Evolutionary conservation across 1,140 invertebrate species (phyloP).

Genomic region (Neodiprion pinetum): DNA sequence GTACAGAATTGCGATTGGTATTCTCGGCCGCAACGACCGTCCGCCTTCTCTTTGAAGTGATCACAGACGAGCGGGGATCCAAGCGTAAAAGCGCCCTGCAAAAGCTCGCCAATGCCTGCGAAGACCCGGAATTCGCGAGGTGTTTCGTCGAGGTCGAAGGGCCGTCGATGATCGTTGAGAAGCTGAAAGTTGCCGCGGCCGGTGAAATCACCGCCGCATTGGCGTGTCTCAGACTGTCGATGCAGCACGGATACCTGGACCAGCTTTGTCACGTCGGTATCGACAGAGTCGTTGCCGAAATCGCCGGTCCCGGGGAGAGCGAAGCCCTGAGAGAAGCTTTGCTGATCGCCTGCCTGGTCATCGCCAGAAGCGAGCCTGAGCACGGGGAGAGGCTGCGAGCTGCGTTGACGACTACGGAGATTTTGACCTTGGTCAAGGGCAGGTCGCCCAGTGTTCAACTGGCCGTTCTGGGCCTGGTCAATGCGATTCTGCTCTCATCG

Average conservation of each 20-base stretch:
- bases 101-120: slow-evolving; percentile 6
- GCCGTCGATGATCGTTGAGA: background rate
- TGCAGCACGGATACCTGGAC: slow-evolving; percentile 8
- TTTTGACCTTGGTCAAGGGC: slow-evolving; percentile 2
- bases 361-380: background rate
- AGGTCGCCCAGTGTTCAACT: slow-evolving; percentile 8
- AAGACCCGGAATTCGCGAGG: slow-evolving; percentile 8
- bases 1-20: slow-evolving; percentile 8
- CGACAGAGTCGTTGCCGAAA: slow-evolving; percentile 11
- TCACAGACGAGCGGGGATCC: background rate
- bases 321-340: background rate
- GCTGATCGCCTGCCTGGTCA: background rate
- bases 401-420: slow-evolving; percentile 1
- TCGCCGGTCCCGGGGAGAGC: slow-evolving; percentile 10
- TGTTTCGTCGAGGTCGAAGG: slow-evolving; percentile 2
- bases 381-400: background rate
- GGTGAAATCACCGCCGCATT: background rate
- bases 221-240: slow-evolving; percentile 9
- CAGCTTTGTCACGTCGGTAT: background rate
- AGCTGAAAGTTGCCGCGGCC: background rate
- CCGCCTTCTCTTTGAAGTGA: background rate
- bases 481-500: slow-evolving; percentile 1
- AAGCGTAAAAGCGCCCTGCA: background rate
- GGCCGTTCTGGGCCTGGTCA: slow-evolving; percentile 10
- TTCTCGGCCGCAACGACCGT: background rate